Evolutionary conservation across 2,113 vertebrate species (phyloP), one percentile per base, ranked within the genome.

Genomic region (Galeopterus variegatus): DNA sequence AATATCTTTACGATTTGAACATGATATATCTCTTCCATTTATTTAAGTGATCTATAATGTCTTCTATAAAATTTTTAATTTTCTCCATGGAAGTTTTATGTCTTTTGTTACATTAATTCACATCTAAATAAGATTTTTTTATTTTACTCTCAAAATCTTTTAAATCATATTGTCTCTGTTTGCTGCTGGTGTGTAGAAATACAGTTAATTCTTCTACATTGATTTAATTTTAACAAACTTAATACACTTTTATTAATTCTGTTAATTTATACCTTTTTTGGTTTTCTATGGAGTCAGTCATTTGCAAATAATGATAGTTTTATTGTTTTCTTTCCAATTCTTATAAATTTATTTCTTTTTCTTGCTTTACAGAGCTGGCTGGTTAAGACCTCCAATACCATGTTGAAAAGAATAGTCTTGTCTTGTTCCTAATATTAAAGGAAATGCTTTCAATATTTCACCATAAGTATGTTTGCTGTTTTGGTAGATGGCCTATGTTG

Each of bases 101-200:
- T 84, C 28, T 92, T 91, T 85, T 93, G 28, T 94, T 93, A 90
- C 81, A 75, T 85, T 75, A 65, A 81, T 52, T 94, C 48, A 77
- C 88, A 64, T 62, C 14, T 67, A 76, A 31, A 86, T 85, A 36
- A 50, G 67, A 82, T n/a, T 82, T 90, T 94, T 75, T 92, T 41
- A 31, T 93, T 48, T 14, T 87, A 9, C 17, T 87, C 26, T 87
- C n/a, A 60, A 5, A 90, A 50, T 87, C 8, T 52, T 85, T 96
- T 94, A 82, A 87, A 86, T 86, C 36, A 41, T 56, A 65, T 24
- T 80, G 31, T 77, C 62, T 70, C 26, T 65, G 3, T 86, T 90
- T 87, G n/a, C 77, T 90, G 31, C 45, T 95, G 19, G 52, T 86
- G 4, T 79, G 31, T 23, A 81, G 79, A 92, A 89, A 75, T 84